These are phyloP conservation scores for Cepphus grylle DNA, from an alignment of 2,113 vertebrate genomes.

Conservation along the genomic window DNA sequence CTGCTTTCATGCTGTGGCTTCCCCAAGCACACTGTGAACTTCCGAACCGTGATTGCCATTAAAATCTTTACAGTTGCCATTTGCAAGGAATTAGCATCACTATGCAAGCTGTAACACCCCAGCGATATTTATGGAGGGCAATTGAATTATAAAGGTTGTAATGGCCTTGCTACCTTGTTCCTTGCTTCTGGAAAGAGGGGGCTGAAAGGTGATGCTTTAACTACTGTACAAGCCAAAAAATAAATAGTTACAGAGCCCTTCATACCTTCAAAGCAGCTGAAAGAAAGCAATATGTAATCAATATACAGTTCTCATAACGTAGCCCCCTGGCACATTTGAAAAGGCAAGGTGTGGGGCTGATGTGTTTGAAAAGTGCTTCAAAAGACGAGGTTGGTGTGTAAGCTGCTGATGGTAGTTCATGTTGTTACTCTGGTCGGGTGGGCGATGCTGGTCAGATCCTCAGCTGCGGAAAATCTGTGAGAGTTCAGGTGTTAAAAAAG, in stretches of 20 bases:
- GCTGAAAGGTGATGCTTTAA: background rate
- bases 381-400: background rate
- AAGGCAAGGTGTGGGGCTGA: background rate
- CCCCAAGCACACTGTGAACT: background rate
- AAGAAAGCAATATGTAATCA: background rate
- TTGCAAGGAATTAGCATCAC: constrained; percentile 28
- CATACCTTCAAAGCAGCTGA: background rate
- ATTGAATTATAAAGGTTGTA: background rate
- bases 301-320: accelerated
- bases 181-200: background rate
- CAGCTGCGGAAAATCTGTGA: background rate
- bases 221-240: background rate
- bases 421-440: background rate
- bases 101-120: background rate
- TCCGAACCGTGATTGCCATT: background rate
- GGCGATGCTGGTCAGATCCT: background rate
- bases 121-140: background rate
- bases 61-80: constrained; percentile 20
- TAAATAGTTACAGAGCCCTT: background rate
- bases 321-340: background rate
- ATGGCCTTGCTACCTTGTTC: background rate
- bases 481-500: background rate
- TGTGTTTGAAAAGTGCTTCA: background rate
- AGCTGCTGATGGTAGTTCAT: background rate
- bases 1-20: background rate